Evolutionary conservation across 2,113 vertebrate species (phyloP).

Genomic region (Procavia capensis): DNA sequence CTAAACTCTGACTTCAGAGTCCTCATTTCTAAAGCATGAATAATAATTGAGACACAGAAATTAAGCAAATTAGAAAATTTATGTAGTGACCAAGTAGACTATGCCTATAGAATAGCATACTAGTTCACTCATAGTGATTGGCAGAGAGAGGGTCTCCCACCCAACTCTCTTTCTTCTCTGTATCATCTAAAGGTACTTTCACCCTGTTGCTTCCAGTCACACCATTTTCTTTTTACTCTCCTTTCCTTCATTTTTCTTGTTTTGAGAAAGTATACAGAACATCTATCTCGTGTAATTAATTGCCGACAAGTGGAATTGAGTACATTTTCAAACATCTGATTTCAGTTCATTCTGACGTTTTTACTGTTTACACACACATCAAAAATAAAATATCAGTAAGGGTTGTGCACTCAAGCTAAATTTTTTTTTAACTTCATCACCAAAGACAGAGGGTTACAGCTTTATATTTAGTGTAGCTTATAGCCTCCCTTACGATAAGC

Average conservation of each 20-base stretch:
- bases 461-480: neutral
- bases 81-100: neutral
- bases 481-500: neutral
- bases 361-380: neutral
- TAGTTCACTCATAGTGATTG: neutral
- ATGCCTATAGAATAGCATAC: neutral
- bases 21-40: constrained; percentile 27
- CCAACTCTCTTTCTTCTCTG: neutral
- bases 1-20: neutral
- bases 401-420: neutral
- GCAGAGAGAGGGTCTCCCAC: neutral
- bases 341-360: constrained; percentile 44
- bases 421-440: neutral
- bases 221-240: neutral
- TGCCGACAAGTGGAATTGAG: neutral
- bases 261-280: neutral
- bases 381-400: constrained; percentile 36
- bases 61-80: constrained; percentile 1
- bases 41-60: neutral
- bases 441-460: neutral
- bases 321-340: constrained; percentile 39
- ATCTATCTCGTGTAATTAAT: neutral
- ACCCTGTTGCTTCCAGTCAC: neutral
- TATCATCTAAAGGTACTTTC: neutral
- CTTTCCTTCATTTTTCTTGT: neutral